Evolutionary conservation across 1,140 invertebrate species (phyloP).

Genomic region (Rhopalosiphum padi): DNA sequence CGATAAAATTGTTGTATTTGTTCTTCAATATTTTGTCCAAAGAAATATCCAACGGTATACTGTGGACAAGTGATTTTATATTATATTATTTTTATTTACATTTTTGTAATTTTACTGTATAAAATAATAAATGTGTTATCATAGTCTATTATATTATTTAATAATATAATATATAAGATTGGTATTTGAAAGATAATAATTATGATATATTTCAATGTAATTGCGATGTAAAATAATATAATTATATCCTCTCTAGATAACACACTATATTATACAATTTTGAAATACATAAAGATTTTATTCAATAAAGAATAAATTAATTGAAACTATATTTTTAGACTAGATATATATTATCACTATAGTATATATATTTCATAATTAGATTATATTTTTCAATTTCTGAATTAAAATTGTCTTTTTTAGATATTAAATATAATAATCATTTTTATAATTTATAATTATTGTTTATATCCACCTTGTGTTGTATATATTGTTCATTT

Average conservation of each 20-base stretch:
- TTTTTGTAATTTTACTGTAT: not conserved
- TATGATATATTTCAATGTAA: not conserved
- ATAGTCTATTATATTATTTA: not conserved
- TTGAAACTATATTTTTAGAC: not conserved
- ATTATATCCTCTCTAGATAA: not conserved
- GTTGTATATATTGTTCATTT: not conserved
- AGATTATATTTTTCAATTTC: not conserved
- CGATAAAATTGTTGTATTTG: slow-evolving; percentile 67
- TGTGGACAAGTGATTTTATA: slow-evolving; percentile 60
- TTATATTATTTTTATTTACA: not conserved
- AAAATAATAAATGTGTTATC: not conserved
- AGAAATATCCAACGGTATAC: slow-evolving; percentile 68
- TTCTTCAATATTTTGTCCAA: slow-evolving; percentile 68
- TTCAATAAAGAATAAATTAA: not conserved
- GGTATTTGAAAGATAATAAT: not conserved
- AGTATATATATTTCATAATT: not conserved
- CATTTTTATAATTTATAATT: not conserved
- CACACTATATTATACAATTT: not conserved
- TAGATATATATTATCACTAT: not conserved
- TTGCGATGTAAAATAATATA: not conserved
- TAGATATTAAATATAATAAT: not conserved
- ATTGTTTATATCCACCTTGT: not conserved
- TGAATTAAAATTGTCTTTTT: not conserved
- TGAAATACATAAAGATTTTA: not conserved
- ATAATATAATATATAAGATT: not conserved